Evolutionary conservation across 2,113 vertebrate species (phyloP), one percentile per base, ranked within the genome.

Genomic region (Anoura caudifer): DNA sequence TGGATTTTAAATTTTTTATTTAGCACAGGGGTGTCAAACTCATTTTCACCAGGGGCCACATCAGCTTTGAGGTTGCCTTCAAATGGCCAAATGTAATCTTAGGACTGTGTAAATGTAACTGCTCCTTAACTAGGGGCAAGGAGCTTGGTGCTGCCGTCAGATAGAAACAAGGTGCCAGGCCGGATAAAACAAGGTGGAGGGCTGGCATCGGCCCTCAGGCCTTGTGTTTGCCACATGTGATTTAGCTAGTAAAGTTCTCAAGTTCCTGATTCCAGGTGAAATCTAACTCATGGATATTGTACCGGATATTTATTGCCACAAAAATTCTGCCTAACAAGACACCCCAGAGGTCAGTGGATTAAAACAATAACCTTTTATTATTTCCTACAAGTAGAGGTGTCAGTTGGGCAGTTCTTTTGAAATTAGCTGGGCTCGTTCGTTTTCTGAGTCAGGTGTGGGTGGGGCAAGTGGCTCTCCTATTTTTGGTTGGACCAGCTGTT

Each of bases 361-460:
- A 47, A 87, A 91, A 91, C 45, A 93, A 26, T 38, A 75, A 43
- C 45, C 52, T 22, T 50, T n/a, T 82, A 47, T 50, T 87, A 69
- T 86, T 92, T 87, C 65, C 65, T 87, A 77, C 50, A 43, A 90
- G n/a, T 28, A 31, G 10, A 20, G 73, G 3, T 47, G 3, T 63
- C 76, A 72, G n/a, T 90, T 88, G 33, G 33, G 16, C 24, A 88
- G 28, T 19, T 88, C 45, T 79, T 95, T 77, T 88, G 63, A 45
- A 79, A 84, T 84, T 79, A 87, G 13, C 38, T 59, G 73, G 5
- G 24, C 59, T 87, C 20, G 38, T 65, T 87, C 65, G 33, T 73
- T 90, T 94, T 87, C 63, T 92, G 20, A 93, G 65, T 90, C 81
- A 73, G 7, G 59, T 72, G 17, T 92, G 88, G 56, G 43, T 63